Evolutionary conservation across 2,888 invertebrate species (phyloP).

Genomic region (Augiades crinisus): DNA sequence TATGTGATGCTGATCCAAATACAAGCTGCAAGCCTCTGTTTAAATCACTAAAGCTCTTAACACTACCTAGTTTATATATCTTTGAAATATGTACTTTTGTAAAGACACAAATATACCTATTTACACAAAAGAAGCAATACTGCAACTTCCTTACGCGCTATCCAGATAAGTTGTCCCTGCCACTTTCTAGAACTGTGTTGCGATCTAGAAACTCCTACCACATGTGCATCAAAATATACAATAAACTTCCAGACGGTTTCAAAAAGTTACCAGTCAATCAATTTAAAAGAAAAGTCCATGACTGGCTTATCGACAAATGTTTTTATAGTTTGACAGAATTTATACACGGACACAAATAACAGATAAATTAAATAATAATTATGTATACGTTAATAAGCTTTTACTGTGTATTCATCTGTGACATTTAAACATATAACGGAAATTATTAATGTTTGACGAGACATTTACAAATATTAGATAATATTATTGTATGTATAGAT

Average conservation of each 20-base stretch:
- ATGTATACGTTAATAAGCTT: too few species aligned
- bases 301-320: not conserved
- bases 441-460: too few species aligned
- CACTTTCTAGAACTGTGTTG: not conserved
- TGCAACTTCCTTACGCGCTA: not conserved
- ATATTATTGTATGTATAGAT: too few species aligned
- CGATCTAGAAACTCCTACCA: not conserved
- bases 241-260: not conserved
- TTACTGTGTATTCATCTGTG: too few species aligned
- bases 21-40: not conserved
- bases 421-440: too few species aligned
- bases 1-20: not conserved
- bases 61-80: not conserved
- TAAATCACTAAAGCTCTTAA: not conserved
- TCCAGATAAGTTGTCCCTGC: not conserved
- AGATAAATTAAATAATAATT: too few species aligned
- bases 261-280: not conserved
- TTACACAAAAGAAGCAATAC: not conserved
- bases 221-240: not conserved
- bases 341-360: not conserved
- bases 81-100: slow-evolving; percentile 1
- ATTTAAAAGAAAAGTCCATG: not conserved
- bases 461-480: too few species aligned
- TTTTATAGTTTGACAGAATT: not conserved
- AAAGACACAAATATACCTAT: not conserved